These are phyloP conservation scores for Mugil cephalus DNA, from an alignment of 2,113 vertebrate species.

Conservation along the genomic window DNA sequence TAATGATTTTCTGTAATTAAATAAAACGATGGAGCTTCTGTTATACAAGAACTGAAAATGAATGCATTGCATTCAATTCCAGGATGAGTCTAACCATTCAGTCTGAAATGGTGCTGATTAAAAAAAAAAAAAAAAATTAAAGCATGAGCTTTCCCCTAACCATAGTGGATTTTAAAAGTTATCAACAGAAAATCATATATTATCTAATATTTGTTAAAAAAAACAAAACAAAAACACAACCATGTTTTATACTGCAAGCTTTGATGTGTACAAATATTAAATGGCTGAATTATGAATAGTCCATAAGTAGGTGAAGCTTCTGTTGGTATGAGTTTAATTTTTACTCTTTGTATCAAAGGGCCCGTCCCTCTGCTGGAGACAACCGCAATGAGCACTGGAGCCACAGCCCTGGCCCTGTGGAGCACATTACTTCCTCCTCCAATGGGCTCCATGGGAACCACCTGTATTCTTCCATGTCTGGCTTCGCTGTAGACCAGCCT, in stretches of 20 bases:
- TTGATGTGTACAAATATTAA: too few species aligned
- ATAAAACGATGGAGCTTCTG: too few species aligned
- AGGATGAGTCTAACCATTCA: neutral
- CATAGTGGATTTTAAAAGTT: too few species aligned
- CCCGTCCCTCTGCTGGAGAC: slow-evolving; percentile 90
- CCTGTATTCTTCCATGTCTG: slow-evolving; percentile 89
- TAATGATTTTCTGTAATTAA: too few species aligned
- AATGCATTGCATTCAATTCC: neutral
- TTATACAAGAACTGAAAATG: too few species aligned
- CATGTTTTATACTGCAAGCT: too few species aligned
- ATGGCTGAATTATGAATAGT: neutral
- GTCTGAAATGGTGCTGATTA: neutral
- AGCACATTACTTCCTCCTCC: slow-evolving; percentile 88
- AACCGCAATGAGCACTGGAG: slow-evolving; percentile 90
- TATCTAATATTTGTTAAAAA: too few species aligned
- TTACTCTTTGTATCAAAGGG: slow-evolving; percentile 79
- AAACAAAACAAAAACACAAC: too few species aligned
- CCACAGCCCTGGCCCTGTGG: slow-evolving; percentile 88
- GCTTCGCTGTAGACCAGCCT: slow-evolving; percentile 91
- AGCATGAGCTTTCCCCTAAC: too few species aligned
- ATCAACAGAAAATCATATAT: too few species aligned
- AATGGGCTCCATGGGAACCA: slow-evolving; percentile 89
- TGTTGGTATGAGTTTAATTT: slow-evolving; percentile 13
- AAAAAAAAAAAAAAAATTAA: too few species aligned
- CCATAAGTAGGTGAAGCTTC: slow-evolving; percentile 16